These are phyloP conservation scores for Thunnus maccoyii DNA, from an alignment of 2,113 vertebrate species.

Conservation along the genomic window DNA sequence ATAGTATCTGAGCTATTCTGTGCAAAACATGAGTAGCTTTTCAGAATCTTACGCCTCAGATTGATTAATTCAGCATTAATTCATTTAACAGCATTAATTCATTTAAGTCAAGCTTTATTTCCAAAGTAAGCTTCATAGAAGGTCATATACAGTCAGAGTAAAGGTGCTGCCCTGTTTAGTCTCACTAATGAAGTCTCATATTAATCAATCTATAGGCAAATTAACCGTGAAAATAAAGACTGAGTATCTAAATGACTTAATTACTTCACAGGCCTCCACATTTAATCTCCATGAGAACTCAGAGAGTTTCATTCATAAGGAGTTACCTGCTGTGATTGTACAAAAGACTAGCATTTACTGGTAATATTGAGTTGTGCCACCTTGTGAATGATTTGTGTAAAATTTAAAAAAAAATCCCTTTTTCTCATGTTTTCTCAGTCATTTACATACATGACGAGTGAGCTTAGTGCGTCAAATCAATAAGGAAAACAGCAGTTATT, in stretches of 20 bases:
- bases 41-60: background rate
- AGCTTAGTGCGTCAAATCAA: background rate
- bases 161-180: slow-evolving; percentile 41
- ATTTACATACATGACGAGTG: background rate
- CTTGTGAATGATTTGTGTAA: background rate
- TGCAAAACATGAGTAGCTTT: background rate
- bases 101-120: slow-evolving; percentile 26
- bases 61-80: too few relatives aligned
- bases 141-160: slow-evolving; percentile 19
- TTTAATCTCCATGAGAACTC: slow-evolving; percentile 31
- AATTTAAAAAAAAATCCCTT: slow-evolving; percentile 6
- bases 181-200: slow-evolving; percentile 45
- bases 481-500: background rate
- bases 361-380: background rate
- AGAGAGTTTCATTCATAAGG: background rate
- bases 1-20: background rate
- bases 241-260: slow-evolving; percentile 48
- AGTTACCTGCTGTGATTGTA: slow-evolving; percentile 5
- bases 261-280: slow-evolving; percentile 19
- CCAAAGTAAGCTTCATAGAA: slow-evolving; percentile 19
- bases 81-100: too few relatives aligned
- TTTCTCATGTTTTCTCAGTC: background rate
- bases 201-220: slow-evolving; percentile 58
- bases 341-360: background rate
- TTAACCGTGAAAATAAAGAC: slow-evolving; percentile 55